phyloP scores from a whole-genome alignment of 2,797 vertebrate genomes.

The Merluccius polli region DNA sequence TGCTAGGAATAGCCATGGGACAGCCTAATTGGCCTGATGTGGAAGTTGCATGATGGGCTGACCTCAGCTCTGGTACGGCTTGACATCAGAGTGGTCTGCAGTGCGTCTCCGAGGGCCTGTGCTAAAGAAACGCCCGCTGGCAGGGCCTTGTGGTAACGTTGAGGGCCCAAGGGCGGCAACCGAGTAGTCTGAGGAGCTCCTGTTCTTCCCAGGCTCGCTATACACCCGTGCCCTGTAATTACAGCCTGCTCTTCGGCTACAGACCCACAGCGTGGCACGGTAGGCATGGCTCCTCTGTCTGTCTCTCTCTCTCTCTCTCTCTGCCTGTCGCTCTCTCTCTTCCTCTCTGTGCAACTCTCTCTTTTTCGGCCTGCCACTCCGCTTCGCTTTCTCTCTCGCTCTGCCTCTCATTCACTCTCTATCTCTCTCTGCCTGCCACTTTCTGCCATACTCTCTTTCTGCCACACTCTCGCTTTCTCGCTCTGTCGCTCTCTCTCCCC shows the following conservation, averaged over 20 bases:
- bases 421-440: conserved; percentile 17
- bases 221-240: conserved; percentile 71
- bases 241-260: conserved; percentile 50
- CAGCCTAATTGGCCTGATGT: neutral
- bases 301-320: conserved; percentile 3
- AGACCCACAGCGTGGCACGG: conserved; percentile 56
- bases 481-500: conserved; percentile 11
- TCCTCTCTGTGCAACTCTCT: conserved; percentile 22
- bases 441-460: conserved; percentile 13
- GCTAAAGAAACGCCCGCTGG: conserved; percentile 37
- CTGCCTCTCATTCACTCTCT: conserved; percentile 9
- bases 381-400: neutral
- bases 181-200: conserved; percentile 61
- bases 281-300: conserved; percentile 34
- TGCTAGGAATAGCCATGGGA: neutral
- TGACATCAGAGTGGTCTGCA: conserved; percentile 44
- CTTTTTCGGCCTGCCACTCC: conserved; percentile 23
- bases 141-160: conserved; percentile 57
- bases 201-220: conserved; percentile 50
- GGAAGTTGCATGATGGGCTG: neutral
- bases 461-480: conserved; percentile 7
- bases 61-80: conserved; percentile 18
- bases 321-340: neutral
- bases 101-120: conserved; percentile 36
- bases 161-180: conserved; percentile 61